Conservation (phyloP, 2,888 invertebrate species). For the Chrysomela aeneicollis region DNA sequence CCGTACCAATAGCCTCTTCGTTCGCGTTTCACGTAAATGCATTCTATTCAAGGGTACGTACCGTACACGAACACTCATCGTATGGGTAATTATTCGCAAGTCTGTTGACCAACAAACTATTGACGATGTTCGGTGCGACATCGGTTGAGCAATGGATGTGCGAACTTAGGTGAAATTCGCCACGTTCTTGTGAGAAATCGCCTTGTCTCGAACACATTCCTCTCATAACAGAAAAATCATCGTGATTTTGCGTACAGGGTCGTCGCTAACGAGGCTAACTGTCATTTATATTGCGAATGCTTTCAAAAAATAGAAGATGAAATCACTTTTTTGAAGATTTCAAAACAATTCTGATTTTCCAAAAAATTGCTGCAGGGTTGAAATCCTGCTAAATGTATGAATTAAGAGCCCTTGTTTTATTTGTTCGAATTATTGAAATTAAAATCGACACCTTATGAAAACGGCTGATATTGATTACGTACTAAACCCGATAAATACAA, state of each 20-base stretch:
- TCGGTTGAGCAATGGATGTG: neutral
- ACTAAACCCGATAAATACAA: no score
- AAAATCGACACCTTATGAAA: no score
- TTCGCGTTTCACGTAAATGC: neutral
- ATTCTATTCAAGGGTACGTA: conserved; percentile 18
- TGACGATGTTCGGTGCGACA: neutral
- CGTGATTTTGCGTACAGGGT: neutral
- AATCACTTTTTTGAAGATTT: no score
- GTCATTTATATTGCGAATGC: no score
- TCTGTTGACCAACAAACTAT: neutral
- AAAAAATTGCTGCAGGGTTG: no score
- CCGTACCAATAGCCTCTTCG: neutral
- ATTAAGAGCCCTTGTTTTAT: no score
- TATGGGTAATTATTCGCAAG: conserved; percentile 1
- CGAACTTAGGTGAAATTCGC: neutral
- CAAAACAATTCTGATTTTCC: no score
- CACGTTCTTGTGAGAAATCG: conserved; percentile 1
- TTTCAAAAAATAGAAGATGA: no score
- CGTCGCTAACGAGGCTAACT: no score
- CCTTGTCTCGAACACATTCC: neutral
- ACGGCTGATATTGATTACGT: no score
- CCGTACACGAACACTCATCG: neutral
- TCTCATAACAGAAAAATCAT: neutral
- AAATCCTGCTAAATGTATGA: no score
- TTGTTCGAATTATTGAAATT: no score